Percentiles rank a stretch among this genome's conserved stretches.
Evolutionary conservation across 2,113 vertebrate species (phyloP).

Genomic region (Apodemus speciosus): DNA sequence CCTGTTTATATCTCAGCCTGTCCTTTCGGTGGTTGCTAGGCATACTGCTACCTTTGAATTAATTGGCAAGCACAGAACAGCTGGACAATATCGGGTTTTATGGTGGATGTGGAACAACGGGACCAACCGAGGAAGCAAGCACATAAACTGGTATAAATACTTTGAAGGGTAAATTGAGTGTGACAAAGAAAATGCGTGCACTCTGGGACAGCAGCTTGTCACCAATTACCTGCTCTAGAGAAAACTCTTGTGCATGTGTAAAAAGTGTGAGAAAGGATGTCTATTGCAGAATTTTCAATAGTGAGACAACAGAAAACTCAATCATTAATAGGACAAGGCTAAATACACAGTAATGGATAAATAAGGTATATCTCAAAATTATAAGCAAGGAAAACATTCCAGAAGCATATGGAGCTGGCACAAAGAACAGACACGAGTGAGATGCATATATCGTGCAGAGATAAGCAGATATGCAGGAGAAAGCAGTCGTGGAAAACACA

Average conservation of each 20-base stretch:
- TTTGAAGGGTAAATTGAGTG: constrained; percentile 1
- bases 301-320: not conserved
- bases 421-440: not conserved
- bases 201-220: not conserved
- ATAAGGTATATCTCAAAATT: constrained; percentile 10
- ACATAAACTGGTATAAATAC: not conserved
- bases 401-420: not conserved
- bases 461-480: not conserved
- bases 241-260: not conserved
- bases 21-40: constrained; percentile 67
- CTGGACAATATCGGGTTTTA: constrained; percentile 66
- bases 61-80: constrained; percentile 66
- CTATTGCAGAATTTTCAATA: not conserved
- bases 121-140: constrained; percentile 5
- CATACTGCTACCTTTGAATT: constrained; percentile 57
- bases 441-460: not conserved
- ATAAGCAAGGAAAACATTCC: constrained; percentile 5
- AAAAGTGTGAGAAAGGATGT: not conserved
- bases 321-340: not conserved
- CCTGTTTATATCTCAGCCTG: not conserved
- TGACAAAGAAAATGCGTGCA: constrained; percentile 12
- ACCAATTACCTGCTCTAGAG: not conserved
- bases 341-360: constrained; percentile 17
- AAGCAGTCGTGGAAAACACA: not conserved
- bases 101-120: constrained; percentile 55